Conservation (phyloP, 1,140 invertebrate genomes). For the Melanaphis sacchari region DNA sequence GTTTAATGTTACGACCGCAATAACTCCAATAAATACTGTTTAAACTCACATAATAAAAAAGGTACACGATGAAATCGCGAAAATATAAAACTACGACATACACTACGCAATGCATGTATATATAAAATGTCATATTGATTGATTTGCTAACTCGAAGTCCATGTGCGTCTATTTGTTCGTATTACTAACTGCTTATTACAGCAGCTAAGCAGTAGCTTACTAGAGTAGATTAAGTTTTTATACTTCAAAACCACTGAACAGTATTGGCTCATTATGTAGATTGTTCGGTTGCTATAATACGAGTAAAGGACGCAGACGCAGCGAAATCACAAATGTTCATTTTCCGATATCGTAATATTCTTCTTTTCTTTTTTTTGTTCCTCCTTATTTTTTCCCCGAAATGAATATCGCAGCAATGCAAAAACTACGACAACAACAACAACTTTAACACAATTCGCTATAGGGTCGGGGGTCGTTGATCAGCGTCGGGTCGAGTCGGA, state of each 20-base stretch:
- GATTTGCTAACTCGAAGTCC: not conserved
- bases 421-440: not conserved
- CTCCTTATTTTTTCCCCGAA: not conserved
- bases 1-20: not conserved
- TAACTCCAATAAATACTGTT: not conserved
- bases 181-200: not conserved
- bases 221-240: not conserved
- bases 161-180: not conserved
- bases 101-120: not conserved
- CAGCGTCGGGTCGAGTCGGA: not conserved
- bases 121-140: not conserved
- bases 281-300: not conserved
- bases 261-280: not conserved
- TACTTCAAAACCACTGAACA: not conserved
- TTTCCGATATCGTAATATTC: not conserved
- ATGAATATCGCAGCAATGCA: not conserved
- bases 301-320: not conserved
- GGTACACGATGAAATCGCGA: not conserved
- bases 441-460: not conserved
- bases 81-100: not conserved
- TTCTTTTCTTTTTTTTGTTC: not conserved
- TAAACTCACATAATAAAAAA: not conserved
- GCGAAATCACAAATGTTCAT: conserved; percentile 18
- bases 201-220: not conserved
- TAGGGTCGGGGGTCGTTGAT: not conserved